A percentile compares a stretch with the other conserved stretches of the same genome.
These are phyloP conservation scores for Hydra vulgaris DNA, from an alignment of 30 jellyfish, hydroid and myxozoan species.

Conservation along the genomic window DNA sequence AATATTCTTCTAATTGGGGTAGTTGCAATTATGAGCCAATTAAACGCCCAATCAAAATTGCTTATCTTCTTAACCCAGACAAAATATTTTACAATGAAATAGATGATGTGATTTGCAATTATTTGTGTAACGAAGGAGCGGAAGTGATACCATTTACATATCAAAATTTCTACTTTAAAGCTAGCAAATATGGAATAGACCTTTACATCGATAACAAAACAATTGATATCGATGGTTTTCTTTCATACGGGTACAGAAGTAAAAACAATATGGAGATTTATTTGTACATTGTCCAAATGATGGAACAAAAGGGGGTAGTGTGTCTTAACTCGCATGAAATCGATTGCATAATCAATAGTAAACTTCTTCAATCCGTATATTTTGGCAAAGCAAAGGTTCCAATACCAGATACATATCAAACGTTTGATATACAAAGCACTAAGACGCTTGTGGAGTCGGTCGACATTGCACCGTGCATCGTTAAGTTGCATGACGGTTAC, in stretches of 20 bases:
- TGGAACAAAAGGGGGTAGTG: background rate
- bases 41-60: background rate
- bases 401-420: background rate
- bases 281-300: background rate
- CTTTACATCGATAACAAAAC: background rate
- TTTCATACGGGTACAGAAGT: background rate
- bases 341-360: background rate
- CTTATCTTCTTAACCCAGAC: background rate
- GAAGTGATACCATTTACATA: background rate
- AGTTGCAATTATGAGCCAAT: background rate
- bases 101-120: background rate
- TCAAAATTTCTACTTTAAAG: background rate
- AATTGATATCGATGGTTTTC: background rate
- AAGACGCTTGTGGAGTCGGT: background rate
- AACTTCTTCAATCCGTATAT: background rate
- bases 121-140: background rate
- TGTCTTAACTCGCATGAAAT: background rate
- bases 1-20: background rate
- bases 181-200: background rate
- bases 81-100: background rate
- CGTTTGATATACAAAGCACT: background rate
- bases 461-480: background rate
- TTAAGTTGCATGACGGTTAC: background rate
- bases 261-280: background rate
- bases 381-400: background rate